phyloP scores from a whole-genome alignment of 2,888 invertebrate genomes.

The Cyclophora albipunctata region DNA sequence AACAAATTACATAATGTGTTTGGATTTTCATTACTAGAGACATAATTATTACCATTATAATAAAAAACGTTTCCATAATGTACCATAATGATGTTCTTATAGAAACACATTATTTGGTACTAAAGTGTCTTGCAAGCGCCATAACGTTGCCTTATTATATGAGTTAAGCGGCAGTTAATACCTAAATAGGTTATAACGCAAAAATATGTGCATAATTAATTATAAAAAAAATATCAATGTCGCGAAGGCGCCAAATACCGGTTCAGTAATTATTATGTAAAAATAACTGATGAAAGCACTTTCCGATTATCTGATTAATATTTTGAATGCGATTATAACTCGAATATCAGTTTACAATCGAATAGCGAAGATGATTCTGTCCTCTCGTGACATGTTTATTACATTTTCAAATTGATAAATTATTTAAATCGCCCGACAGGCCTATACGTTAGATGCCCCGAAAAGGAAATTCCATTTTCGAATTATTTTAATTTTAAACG shows the following conservation, averaged over 20 bases:
- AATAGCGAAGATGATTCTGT: constrained; percentile 31
- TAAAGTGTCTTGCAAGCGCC: no score
- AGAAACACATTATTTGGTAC: no score
- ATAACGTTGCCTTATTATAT: no score
- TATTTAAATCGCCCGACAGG: constrained; percentile 1
- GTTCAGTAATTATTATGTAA: constrained; percentile 11
- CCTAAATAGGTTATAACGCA: not conserved
- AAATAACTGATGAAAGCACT: constrained; percentile 18
- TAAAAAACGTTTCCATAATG: no score
- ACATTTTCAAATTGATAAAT: not conserved
- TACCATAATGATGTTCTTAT: no score
- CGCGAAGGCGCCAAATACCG: constrained; percentile 12
- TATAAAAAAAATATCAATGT: constrained; percentile 17
- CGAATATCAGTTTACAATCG: constrained; percentile 33
- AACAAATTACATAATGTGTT: no score
- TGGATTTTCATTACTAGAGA: no score
- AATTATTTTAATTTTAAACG: constrained; percentile 49
- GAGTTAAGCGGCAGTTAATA: no score
- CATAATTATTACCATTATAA: no score
- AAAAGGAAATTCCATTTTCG: constrained; percentile 2
- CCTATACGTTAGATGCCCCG: not conserved
- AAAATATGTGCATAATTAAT: constrained; percentile 12
- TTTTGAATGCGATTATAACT: constrained; percentile 35
- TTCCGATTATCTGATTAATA: constrained; percentile 29
- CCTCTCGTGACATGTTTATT: constrained; percentile 19